phyloP scores from a whole-genome alignment of 1,140 invertebrate genomes.

The Drosophila burlai region DNA sequence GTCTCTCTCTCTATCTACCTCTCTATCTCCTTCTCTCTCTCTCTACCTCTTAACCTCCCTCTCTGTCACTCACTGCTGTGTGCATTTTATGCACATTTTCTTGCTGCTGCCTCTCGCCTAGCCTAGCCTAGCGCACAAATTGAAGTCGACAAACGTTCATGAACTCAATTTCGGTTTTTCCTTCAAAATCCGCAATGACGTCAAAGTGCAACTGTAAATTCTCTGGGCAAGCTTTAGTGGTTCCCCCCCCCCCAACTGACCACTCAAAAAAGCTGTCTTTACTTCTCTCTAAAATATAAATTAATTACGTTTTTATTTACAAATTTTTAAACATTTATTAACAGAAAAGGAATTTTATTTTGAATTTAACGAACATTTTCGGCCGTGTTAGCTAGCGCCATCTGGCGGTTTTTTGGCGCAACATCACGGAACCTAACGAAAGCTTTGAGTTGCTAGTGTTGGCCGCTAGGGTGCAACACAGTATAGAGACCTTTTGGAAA shows the following conservation, averaged over 20 bases:
- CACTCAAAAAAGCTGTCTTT: not conserved
- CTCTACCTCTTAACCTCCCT: conserved; percentile 4
- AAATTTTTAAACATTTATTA: not conserved
- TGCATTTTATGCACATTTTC: conserved; percentile 69
- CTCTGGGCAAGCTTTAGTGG: not conserved
- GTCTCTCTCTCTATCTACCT: conserved; percentile 7
- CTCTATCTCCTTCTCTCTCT: not conserved
- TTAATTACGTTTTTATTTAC: not conserved
- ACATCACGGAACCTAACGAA: not conserved
- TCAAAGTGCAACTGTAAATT: conserved; percentile 80
- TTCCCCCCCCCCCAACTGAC: not conserved
- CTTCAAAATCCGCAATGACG: conserved; percentile 71
- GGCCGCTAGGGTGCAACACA: conserved; percentile 14
- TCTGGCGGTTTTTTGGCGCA: not conserved
- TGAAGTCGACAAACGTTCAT: conserved; percentile 84
- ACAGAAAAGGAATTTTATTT: not conserved
- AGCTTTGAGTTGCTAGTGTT: not conserved
- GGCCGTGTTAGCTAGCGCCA: not conserved
- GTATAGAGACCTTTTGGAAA: not conserved
- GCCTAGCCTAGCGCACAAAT: conserved; percentile 65
- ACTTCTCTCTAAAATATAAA: not conserved
- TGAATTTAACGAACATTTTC: conserved; percentile 13
- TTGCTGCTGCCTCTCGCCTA: conserved; percentile 35
- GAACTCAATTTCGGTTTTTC: conserved; percentile 82
- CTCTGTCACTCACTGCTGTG: conserved; percentile 6